A percentile compares a stretch with the other conserved stretches of the same genome.
These are phyloP conservation scores for Drosophila engyochracea DNA, from an alignment of 2,888 invertebrate genomes.

Conservation along the genomic window DNA sequence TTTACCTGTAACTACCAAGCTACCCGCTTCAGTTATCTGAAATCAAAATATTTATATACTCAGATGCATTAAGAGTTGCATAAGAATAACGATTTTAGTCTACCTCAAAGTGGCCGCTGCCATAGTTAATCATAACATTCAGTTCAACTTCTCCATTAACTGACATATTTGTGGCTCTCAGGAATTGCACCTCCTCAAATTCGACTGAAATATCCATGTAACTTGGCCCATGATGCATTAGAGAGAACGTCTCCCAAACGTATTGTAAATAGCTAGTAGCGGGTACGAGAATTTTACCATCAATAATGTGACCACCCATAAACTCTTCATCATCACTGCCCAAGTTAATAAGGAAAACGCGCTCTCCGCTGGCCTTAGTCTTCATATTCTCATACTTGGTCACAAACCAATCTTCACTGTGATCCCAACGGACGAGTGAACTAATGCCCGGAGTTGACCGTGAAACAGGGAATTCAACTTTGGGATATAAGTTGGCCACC, in stretches of 20 bases:
- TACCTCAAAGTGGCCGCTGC: conserved; percentile 88
- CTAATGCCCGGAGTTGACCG: conserved; percentile 94
- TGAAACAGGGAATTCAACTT: conserved; percentile 92
- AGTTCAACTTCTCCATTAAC: conserved; percentile 87
- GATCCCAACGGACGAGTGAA: conserved; percentile 95
- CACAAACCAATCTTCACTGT: conserved; percentile 91
- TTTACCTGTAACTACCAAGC: conserved; percentile 90
- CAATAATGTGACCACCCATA: conserved; percentile 92
- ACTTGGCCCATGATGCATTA: conserved; percentile 88
- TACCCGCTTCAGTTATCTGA: conserved; percentile 89
- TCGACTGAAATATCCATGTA: conserved; percentile 91
- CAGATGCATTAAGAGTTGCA: background rate
- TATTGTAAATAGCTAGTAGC: conserved; percentile 93
- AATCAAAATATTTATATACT: background rate
- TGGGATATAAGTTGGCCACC: conserved; percentile 91
- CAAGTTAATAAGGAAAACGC: conserved; percentile 87
- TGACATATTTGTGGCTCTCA: conserved; percentile 92
- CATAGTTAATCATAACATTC: conserved; percentile 87
- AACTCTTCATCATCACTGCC: conserved; percentile 90
- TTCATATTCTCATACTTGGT: conserved; percentile 89
- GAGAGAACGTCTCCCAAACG: conserved; percentile 92
- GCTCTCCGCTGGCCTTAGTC: conserved; percentile 89
- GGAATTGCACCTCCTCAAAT: conserved; percentile 93
- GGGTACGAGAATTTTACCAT: conserved; percentile 90
- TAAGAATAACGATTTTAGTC: background rate